Base-by-base conservation (phyloP, 2,113 vertebrate genomes). In the Corythoichthys haematopterus region DNA sequence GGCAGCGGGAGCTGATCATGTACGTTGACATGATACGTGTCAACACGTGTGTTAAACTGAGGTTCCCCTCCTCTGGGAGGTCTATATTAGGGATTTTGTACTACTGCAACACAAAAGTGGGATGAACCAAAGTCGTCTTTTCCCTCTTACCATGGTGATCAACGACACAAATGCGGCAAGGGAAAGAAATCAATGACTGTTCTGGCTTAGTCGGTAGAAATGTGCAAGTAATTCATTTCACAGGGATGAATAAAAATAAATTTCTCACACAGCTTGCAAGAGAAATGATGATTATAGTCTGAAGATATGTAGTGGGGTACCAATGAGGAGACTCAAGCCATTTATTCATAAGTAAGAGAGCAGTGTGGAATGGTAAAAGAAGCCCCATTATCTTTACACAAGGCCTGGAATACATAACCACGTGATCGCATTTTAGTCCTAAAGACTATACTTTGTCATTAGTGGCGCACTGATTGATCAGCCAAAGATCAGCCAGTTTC, bases 1-100 rank as follows among this genome's bases (percentile, higher is more conserved):
- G 74, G 72, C 66, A 68, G 62, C 62, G 76, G 68, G 11, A 52
- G 73, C 71, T 71, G 71, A 75, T 82, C 81, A 85, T 58, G 76
- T 51, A 70, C 40, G 70, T 52, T 77, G 57, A 50, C 64, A 40
- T 66, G 69, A 81, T 73, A 62, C 38, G 62, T 74, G 81, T 78
- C 64, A 74, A 69, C 69, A 64, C 51, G 55, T 53, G 69, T 74
- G 70, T 73, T 78, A 74, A 79, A 75, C 71, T 28, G 20, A 75
- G 72, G 81, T 60, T 79, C 71, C 68, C 84, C 56, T 11, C 47
- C 47, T 6, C 33, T 14, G 58, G 65, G 10, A 67, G 70, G 33
- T 10, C 16, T 69, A 76, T 59, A 59, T 65, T 73, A 70, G 56
- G 0, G 36, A 6, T 46, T n/a, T 64, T 12, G 4, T 45, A 13